Evolutionary conservation across 2,888 invertebrate species (phyloP).

Genomic region (Sesia bembeciformis): DNA sequence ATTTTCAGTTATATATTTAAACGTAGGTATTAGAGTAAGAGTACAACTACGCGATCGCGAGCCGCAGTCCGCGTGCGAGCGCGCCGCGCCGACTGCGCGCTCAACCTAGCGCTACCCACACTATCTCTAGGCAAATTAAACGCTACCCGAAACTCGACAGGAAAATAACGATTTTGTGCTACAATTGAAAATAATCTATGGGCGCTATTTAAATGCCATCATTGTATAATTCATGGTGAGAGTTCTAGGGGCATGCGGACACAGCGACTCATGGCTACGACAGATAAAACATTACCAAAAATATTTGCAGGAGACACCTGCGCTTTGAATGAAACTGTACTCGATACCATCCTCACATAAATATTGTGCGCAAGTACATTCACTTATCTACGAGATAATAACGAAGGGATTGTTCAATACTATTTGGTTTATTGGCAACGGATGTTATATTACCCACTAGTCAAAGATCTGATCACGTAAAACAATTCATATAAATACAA

Average conservation of each 20-base stretch:
- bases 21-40: slow-evolving; percentile 43
- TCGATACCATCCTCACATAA: slow-evolving; percentile 29
- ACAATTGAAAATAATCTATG: slow-evolving; percentile 48
- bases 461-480: slow-evolving; percentile 36
- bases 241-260: slow-evolving; percentile 22
- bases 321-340: slow-evolving; percentile 34
- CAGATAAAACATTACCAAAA: slow-evolving; percentile 58
- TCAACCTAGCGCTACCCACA: slow-evolving; percentile 41
- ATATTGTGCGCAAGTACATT: slow-evolving; percentile 60
- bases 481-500: slow-evolving; percentile 4
- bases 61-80: slow-evolving; percentile 36
- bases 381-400: slow-evolving; percentile 53
- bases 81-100: slow-evolving; percentile 17
- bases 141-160: slow-evolving; percentile 38
- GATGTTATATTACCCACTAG: slow-evolving; percentile 32
- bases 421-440: slow-evolving; percentile 64
- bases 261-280: slow-evolving; percentile 16
- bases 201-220: slow-evolving; percentile 58
- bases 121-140: slow-evolving; percentile 35
- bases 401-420: slow-evolving; percentile 56
- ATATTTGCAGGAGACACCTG: slow-evolving; percentile 52
- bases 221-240: slow-evolving; percentile 38
- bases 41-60: slow-evolving; percentile 23
- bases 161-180: slow-evolving; percentile 51
- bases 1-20: slow-evolving; percentile 55